Evolutionary conservation across 2,888 invertebrate genomes (phyloP), one percentile per base, ranked within the genome.

Genomic region (Parthenolecanium corni): DNA sequence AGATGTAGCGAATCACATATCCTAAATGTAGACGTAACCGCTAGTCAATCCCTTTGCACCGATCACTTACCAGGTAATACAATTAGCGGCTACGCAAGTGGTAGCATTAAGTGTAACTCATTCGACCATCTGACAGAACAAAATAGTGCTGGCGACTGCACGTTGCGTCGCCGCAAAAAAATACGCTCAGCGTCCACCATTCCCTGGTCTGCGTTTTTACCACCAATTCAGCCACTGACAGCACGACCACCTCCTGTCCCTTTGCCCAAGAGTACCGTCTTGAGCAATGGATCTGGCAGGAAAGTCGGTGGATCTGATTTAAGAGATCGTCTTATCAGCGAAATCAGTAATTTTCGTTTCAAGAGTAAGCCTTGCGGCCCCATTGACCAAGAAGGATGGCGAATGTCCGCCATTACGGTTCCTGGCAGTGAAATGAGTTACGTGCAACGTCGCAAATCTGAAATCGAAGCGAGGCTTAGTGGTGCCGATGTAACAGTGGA

Each of bases 381-480:
- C 5, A 9, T 31, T 9, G 9, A 9, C 9, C 5, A 6, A 4
- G 31, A 31, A 4, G 4, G 5, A 9, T 31, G 31, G 31, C 31
- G 5, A 31, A 4, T 9, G 31, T 6, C 5, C 31, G 31, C 9
- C 31, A n/a, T n/a, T n/a, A n/a, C n/a, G n/a, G n/a, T n/a, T n/a
- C n/a, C n/a, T n/a, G 31, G 31, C 31, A 9, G 31, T 9, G 31
- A 31, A 31, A 25, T 14, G 20, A 12, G 62, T n/a, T 64, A 58
- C 47, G 51, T 53, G 23, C 61, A 62, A 56, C 5, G 56, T 2
- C 46, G 63, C 21, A 52, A 58, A 42, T 66, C 66, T 20, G 64
- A 66, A 52, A 64, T 64, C 49, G 66, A 62, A 2, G 64, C 64
- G 38, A 62, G 64, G 44, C 57, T 64, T 20, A 52, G 54, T 24